A percentile compares a stretch with the other conserved stretches of the same genome.
phyloP scores from a whole-genome alignment of 1,140 invertebrate genomes.

The Drosophila rufa region DNA sequence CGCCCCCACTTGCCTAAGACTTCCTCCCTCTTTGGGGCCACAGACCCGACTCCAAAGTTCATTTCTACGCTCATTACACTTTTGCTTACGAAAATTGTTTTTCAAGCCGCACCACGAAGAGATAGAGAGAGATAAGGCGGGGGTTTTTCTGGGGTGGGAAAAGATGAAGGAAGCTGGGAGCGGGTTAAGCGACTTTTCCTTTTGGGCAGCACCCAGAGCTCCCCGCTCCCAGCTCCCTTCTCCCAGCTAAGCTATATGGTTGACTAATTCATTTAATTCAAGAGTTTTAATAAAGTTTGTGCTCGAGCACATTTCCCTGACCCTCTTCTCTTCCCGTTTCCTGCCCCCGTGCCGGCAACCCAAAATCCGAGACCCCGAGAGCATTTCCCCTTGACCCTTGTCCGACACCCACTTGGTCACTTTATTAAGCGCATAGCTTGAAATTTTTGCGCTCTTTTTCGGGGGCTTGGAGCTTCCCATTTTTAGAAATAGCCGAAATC shows the following conservation, averaged over 20 bases:
- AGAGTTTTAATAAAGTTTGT: constrained; percentile 83
- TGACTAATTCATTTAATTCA: constrained; percentile 84
- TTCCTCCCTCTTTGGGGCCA: constrained; percentile 24
- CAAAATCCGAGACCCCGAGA: constrained; percentile 25
- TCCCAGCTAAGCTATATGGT: constrained; percentile 74
- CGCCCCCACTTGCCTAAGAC: constrained; percentile 5
- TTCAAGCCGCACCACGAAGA: constrained; percentile 76
- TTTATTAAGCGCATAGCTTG: constrained; percentile 78
- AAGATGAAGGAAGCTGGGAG: constrained; percentile 24
- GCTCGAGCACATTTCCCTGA: constrained; percentile 69
- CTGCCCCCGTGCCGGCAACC: constrained; percentile 8
- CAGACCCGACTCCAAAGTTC: constrained; percentile 70
- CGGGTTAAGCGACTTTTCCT: constrained; percentile 62
- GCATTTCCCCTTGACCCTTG: constrained; percentile 29
- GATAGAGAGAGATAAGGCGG: constrained; percentile 63
- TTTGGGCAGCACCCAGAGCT: constrained; percentile 14
- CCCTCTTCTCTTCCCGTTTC: constrained; percentile 14
- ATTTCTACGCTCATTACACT: constrained; percentile 83
- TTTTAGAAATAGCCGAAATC: constrained; percentile 52
- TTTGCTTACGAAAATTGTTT: constrained; percentile 83
- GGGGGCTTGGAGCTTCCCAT: constrained; percentile 23
- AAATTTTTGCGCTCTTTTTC: constrained; percentile 65
- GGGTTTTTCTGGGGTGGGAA: constrained; percentile 12
- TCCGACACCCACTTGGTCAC: constrained; percentile 53
- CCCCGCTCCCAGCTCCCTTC: neutral